Percentiles rank a stretch among this genome's conserved stretches.
Conservation (phyloP, 2,113 vertebrate genomes). For the Macrotus californicus region DNA sequence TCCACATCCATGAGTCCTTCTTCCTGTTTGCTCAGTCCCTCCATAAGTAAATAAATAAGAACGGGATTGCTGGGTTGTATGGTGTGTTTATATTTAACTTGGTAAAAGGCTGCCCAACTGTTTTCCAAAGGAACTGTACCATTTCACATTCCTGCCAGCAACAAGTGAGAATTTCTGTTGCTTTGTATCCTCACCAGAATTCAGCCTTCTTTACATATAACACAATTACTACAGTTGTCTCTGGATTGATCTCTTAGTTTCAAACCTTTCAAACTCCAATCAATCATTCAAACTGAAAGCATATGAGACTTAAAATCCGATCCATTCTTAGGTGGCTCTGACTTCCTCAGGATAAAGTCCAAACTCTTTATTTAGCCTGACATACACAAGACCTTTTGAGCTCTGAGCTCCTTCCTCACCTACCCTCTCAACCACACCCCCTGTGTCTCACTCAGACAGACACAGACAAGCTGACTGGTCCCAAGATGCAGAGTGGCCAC, state of each 20-base stretch:
- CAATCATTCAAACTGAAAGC: not conserved
- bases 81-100: not conserved
- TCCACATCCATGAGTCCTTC: no score
- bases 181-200: not conserved
- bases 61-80: not conserved
- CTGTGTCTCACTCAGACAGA: not conserved
- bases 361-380: not conserved
- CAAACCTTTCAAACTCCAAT: not conserved
- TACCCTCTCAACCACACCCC: not conserved
- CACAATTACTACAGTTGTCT: not conserved
- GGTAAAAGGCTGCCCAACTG: not conserved
- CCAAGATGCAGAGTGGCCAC: not conserved
- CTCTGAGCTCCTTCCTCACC: not conserved
- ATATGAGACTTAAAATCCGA: not conserved
- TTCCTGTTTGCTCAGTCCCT: no score
- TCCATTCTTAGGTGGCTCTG: not conserved
- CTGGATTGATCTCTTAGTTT: not conserved
- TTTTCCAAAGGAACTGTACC: not conserved
- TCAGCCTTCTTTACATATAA: not conserved
- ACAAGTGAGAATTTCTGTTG: not conserved
- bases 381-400: not conserved
- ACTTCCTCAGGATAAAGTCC: not conserved
- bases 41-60: not conserved
- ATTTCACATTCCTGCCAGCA: not conserved
- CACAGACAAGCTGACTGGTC: not conserved